Conservation (phyloP, 2,113 vertebrate species). For the Phalacrocorax pelagicus region DNA sequence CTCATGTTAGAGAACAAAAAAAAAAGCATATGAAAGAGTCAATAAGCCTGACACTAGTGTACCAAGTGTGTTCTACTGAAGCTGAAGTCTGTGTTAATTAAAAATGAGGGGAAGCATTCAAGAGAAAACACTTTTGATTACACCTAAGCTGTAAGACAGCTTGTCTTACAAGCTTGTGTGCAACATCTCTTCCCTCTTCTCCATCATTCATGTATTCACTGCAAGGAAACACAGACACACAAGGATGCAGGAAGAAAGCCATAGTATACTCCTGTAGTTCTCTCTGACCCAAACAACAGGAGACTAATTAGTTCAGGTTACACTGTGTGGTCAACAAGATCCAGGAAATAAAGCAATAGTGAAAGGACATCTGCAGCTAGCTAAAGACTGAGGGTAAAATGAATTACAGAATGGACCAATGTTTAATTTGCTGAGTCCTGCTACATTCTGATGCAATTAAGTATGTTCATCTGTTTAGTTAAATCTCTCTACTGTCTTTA, state of each 20-base stretch:
- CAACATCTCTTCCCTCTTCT: neutral
- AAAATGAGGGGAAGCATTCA: neutral
- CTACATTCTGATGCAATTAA: neutral
- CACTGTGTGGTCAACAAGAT: neutral
- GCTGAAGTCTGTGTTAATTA: neutral
- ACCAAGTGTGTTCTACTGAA: neutral
- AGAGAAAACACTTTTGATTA: neutral
- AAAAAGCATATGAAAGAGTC: neutral
- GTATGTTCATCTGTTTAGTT: too few species aligned
- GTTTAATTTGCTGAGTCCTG: neutral
- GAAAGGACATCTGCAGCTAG: neutral
- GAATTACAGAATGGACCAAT: neutral
- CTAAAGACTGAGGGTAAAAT: neutral
- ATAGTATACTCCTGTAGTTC: neutral
- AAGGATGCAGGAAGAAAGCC: neutral
- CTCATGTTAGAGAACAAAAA: neutral
- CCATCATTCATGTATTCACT: neutral
- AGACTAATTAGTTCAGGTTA: neutral
- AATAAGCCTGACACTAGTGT: neutral
- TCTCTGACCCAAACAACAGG: neutral
- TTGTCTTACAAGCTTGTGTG: neutral
- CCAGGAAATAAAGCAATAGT: neutral
- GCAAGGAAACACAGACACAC: neutral
- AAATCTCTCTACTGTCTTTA: neutral
- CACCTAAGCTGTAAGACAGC: neutral